A percentile compares a stretch with the other conserved stretches of the same genome.
Evolutionary conservation across 2,888 invertebrate species (phyloP).

Genomic region (Leptopilina myrica): DNA sequence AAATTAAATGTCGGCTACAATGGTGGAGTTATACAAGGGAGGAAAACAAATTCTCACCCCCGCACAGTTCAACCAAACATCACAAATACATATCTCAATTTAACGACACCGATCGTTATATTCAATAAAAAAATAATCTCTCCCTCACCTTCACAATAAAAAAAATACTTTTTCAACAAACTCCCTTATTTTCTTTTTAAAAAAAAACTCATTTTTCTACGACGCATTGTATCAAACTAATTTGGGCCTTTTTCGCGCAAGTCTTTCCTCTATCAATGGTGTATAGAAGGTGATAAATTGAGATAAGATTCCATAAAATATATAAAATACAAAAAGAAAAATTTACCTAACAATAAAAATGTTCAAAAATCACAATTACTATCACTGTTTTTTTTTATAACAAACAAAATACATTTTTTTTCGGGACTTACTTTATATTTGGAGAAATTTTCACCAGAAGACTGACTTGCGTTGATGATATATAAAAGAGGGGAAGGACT

Average conservation of each 20-base stretch:
- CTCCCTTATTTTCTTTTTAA: neutral
- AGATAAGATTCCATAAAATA: neutral
- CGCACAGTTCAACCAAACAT: neutral
- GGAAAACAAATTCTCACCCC: conserved; percentile 30
- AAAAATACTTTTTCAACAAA: neutral
- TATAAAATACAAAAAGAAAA: neutral
- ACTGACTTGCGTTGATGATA: conserved; percentile 25
- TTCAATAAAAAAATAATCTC: neutral
- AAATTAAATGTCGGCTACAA: conserved; percentile 31
- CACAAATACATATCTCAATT: neutral
- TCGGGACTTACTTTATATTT: conserved; percentile 17
- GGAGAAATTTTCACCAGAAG: conserved; percentile 25
- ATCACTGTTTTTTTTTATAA: neutral
- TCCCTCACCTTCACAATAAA: neutral
- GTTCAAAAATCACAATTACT: too few species aligned
- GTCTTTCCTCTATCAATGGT: conserved; percentile 26
- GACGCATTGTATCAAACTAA: conserved; percentile 25
- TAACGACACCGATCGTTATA: neutral
- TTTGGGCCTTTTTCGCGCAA: conserved; percentile 41
- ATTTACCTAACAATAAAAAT: too few species aligned
- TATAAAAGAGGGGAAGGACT: conserved; percentile 37
- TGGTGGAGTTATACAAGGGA: conserved; percentile 18
- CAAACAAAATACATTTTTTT: neutral
- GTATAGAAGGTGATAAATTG: conserved; percentile 3
- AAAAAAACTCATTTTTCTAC: conserved; percentile 32